These are phyloP conservation scores for Mylabris sibirica DNA, from an alignment of 2,888 invertebrate genomes.

Conservation along the genomic window DNA sequence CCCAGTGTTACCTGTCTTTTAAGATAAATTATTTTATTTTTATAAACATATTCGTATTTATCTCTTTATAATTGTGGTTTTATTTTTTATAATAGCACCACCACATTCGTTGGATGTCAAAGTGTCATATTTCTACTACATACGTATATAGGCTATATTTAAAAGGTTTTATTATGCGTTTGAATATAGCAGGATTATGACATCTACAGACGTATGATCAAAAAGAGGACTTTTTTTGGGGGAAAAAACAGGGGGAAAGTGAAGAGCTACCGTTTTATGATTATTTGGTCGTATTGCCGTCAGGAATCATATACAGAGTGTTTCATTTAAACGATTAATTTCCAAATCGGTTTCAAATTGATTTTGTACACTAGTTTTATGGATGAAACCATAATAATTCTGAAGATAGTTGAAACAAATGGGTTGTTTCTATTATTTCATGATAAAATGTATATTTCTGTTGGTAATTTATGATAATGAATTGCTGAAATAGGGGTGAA, in stretches of 20 bases:
- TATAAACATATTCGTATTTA: background rate
- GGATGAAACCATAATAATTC: too few species aligned
- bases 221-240: background rate
- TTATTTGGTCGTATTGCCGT: background rate
- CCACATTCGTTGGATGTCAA: background rate
- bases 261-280: background rate
- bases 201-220: background rate
- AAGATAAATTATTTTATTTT: background rate
- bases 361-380: too few species aligned
- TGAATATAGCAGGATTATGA: slow-evolving; percentile 9
- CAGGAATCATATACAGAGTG: background rate
- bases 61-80: background rate
- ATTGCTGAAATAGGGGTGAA: too few species aligned
- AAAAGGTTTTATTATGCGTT: background rate
- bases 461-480: too few species aligned
- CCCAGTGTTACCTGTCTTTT: too few species aligned
- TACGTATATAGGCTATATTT: background rate
- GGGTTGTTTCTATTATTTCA: background rate
- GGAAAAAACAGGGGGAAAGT: background rate
- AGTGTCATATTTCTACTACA: background rate
- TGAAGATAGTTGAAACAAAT: background rate
- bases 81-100: background rate
- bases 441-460: too few species aligned
- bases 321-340: too few species aligned
- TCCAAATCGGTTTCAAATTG: too few species aligned